These are phyloP conservation scores for Apocheima hispidaria DNA, from an alignment of 2,888 invertebrate genomes.

Conservation along the genomic window DNA sequence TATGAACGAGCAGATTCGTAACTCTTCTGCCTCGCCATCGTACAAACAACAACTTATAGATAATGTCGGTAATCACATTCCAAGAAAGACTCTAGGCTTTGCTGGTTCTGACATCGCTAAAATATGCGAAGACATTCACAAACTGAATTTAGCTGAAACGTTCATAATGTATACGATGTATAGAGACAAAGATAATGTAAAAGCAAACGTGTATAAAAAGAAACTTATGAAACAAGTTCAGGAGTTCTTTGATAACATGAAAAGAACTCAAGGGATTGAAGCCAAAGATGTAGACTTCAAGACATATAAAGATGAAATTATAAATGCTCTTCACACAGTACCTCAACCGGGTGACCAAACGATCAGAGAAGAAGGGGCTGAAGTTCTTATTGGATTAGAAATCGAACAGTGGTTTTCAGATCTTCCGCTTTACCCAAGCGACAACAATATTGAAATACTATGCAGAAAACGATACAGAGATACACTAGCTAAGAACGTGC, in stretches of 20 bases:
- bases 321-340: slow-evolving; percentile 60
- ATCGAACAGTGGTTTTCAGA: slow-evolving; percentile 70
- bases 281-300: slow-evolving; percentile 50
- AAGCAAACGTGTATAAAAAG: slow-evolving; percentile 60
- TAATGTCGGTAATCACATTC: slow-evolving; percentile 53
- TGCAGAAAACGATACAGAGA: slow-evolving; percentile 57
- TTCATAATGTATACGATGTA: slow-evolving; percentile 60
- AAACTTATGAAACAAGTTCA: slow-evolving; percentile 58
- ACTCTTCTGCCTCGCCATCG: slow-evolving; percentile 45
- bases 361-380: slow-evolving; percentile 64
- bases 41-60: slow-evolving; percentile 64
- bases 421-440: slow-evolving; percentile 54
- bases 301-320: slow-evolving; percentile 55
- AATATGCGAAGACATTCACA: slow-evolving; percentile 57
- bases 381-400: slow-evolving; percentile 64
- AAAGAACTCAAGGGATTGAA: slow-evolving; percentile 51
- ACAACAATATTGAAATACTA: slow-evolving; percentile 46
- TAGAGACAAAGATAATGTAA: slow-evolving; percentile 57
- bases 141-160: slow-evolving; percentile 60
- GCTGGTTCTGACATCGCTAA: slow-evolving; percentile 42
- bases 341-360: slow-evolving; percentile 61
- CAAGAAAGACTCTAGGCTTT: slow-evolving; percentile 38
- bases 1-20: slow-evolving; percentile 53
- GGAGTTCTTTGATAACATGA: slow-evolving; percentile 56
- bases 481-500: slow-evolving; percentile 59